Base-by-base conservation (phyloP, 1,140 invertebrate genomes). In the Lucilia sericata region DNA sequence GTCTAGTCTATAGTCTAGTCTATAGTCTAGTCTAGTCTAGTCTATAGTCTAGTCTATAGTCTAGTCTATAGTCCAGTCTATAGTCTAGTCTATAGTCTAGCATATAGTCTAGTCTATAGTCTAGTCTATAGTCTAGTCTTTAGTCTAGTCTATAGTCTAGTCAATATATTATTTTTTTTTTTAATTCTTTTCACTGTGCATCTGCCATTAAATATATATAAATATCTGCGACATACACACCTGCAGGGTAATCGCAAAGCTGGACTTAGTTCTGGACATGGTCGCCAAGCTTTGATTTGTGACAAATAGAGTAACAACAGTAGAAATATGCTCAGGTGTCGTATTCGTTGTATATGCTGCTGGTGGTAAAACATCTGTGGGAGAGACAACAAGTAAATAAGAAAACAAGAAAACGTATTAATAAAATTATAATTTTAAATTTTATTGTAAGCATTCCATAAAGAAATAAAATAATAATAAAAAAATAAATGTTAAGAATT, bases 201-300 rank as follows among this genome's bases (percentile, higher is more conserved):
- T 42, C 10, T 8, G 42, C 42, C 10, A 42, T 42, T 42, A 7
- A 42, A 42, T 30, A 30, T 30, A 30, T 30, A 10, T 7, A 42
- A 42, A 10, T 42, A 42, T 42, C 25, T 30, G 9, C 49, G 5
- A 49, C 49, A 55, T 55, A 85, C 88, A 89, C 84, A 91, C 90
- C 89, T 88, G 90, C 90, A 91, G 85, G 90, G 90, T 84, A 91
- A 84, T 70, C 90, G 86, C 80, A 91, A 86, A 65, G 88, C 88
- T 84, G 90, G 88, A 88, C 89, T 90, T 51, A 91, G 87, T 87
- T 91, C 90, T 85, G 89, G 88, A 87, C 90, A 91, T 86, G 90
- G 89, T 55, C 88, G 87, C 90, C 90, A 91, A 81, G 89, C 89
- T 85, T 84, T 85, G 82, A 86, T 84, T 85, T 87, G 82, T 84